Evolutionary conservation across 2,888 invertebrate genomes (phyloP), one percentile per base, ranked within the genome.

Genomic region (Rhamnusium bicolor): DNA sequence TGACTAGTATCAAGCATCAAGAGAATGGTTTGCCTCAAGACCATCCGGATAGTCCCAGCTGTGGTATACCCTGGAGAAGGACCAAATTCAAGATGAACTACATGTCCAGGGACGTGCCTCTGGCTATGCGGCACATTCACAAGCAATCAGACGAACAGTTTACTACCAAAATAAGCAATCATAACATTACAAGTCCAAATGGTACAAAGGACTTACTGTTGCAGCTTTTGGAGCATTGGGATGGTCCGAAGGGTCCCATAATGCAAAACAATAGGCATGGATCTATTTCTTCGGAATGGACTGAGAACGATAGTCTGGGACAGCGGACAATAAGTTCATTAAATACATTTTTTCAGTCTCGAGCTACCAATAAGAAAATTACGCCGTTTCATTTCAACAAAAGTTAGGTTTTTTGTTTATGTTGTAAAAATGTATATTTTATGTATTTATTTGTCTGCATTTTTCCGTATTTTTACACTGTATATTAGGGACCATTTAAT

Each of bases 271-370:
- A 91, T 0, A 84, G 91, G 47, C 93, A 94, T 80, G 93, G 94
- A 82, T 94, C 94, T 16, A 91, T 95, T 79, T 94, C 95, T 27
- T 89, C 93, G 63, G 95, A 95, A 82, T 94, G 93, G 92, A 92
- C 93, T 24, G 91, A 93, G 8, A 91, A 92, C 19, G 93, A 94
- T 80, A 92, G 92, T 74, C 89, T 95, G 63, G 94, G 94, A 46
- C 93, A 95, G 84, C 92, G 91, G 81, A 94, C 95, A 7, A 94
- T 95, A 90, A 94, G 93, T 80, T 95, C 95, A 69, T 90, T 95
- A 54, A 94, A 95, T 80, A 93, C 93, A 69, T 95, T 95, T 89
- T 95, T 94, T 86, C 93, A 94, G 77, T 89, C 90, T 54, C 84
- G 89, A 56, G 83, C 87, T 18, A 84, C 85, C 12, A 85, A 82